Percentiles rank a stretch among this genome's conserved stretches.
phyloP scores from a whole-genome alignment of 2,113 vertebrate species.

The Bostrychus sinensis region DNA sequence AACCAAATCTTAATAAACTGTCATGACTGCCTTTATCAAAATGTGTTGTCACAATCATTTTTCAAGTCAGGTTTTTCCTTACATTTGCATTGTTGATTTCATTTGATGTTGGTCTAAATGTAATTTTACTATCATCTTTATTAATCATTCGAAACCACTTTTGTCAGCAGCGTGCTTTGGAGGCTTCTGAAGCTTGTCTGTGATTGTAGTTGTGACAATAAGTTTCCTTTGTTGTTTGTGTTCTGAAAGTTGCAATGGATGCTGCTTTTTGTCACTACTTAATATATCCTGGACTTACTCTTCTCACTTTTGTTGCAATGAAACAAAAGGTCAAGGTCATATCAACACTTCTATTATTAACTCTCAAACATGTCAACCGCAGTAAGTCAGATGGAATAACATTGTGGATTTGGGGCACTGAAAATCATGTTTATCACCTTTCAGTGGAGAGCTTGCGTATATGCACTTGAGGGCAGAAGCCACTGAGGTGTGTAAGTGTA shows the following conservation, averaged over 20 bases:
- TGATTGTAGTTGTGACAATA: slow-evolving; percentile 19
- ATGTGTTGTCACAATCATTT: slow-evolving; percentile 23
- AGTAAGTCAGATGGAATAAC: slow-evolving; percentile 1
- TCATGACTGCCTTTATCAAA: slow-evolving; percentile 51
- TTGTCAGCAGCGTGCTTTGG: slow-evolving; percentile 32
- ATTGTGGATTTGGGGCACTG: slow-evolving; percentile 3
- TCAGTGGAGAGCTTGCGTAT: slow-evolving; percentile 1
- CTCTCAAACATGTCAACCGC: slow-evolving; percentile 43
- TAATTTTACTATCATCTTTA: slow-evolving; percentile 50
- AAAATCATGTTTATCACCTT: slow-evolving; percentile 10
- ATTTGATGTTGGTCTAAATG: slow-evolving; percentile 47
- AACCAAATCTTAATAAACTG: slow-evolving; percentile 44
- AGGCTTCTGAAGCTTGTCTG: slow-evolving; percentile 27
- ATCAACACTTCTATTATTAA: slow-evolving; percentile 63
- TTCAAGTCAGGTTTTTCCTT: slow-evolving; percentile 17
- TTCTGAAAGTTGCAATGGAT: slow-evolving; percentile 4
- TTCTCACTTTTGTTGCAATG: slow-evolving; percentile 29
- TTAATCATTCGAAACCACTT: slow-evolving; percentile 23
- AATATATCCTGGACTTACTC: slow-evolving; percentile 52
- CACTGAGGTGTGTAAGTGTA: neutral
- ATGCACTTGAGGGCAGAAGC: slow-evolving; percentile 5
- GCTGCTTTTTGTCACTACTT: slow-evolving; percentile 41
- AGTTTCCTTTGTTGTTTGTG: slow-evolving; percentile 10
- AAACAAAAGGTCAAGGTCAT: slow-evolving; percentile 44
- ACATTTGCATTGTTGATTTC: slow-evolving; percentile 55